Evolutionary conservation across 2,888 invertebrate species (phyloP).

Genomic region (Gandaritis pyraliata): DNA sequence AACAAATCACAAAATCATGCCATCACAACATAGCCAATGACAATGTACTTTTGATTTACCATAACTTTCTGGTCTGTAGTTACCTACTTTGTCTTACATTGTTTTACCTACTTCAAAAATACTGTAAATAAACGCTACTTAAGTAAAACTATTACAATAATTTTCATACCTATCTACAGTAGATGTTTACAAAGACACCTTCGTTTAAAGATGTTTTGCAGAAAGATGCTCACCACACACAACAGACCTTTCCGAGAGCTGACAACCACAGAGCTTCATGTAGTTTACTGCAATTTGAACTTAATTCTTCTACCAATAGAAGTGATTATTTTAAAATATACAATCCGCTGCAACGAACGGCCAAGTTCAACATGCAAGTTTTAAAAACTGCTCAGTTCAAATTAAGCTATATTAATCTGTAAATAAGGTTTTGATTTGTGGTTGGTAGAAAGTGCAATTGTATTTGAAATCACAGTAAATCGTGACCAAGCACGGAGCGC

Average conservation of each 20-base stretch:
- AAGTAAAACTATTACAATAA: neutral
- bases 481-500: conserved; percentile 74
- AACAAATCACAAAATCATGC: too few species aligned
- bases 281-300: conserved; percentile 8
- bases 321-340: conserved; percentile 3
- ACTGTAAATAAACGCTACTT: too few species aligned
- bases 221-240: conserved; percentile 75
- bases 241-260: conserved; percentile 60
- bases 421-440: conserved; percentile 41
- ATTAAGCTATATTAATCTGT: conserved; percentile 49
- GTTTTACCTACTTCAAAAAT: too few species aligned
- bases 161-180: neutral
- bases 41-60: too few species aligned
- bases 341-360: conserved; percentile 1
- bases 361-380: conserved; percentile 33
- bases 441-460: conserved; percentile 57
- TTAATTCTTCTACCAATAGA: neutral
- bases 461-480: conserved; percentile 66
- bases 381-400: conserved; percentile 35
- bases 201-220: conserved; percentile 59
- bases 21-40: too few species aligned
- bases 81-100: too few species aligned
- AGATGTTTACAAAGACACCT: conserved; percentile 50
- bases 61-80: too few species aligned
- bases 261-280: conserved; percentile 5